A percentile compares a stretch with the other conserved stretches of the same genome.
Evolutionary conservation across 2,888 invertebrate genomes (phyloP).

Genomic region (Nephrotoma appendiculata): DNA sequence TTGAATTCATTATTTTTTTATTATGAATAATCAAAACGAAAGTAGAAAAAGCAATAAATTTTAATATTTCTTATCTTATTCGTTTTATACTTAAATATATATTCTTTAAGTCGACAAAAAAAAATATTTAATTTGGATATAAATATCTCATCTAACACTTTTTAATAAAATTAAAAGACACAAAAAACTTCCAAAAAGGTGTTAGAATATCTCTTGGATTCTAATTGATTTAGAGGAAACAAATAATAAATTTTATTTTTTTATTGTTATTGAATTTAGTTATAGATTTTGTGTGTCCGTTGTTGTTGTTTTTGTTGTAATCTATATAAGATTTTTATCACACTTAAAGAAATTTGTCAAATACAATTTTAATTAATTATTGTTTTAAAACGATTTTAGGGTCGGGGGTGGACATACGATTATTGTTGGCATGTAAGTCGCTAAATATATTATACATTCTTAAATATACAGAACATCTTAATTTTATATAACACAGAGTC

Average conservation of each 20-base stretch:
- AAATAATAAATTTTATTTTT: slow-evolving; percentile 1
- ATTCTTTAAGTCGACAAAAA: not conserved
- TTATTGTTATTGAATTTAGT: not conserved
- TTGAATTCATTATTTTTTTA: not conserved
- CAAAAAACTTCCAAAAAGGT: not conserved
- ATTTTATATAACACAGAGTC: not conserved
- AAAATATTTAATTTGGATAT: not conserved
- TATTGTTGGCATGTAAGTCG: not conserved
- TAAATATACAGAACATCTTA: not conserved
- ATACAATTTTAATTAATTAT: not conserved
- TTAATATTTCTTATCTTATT: not conserved
- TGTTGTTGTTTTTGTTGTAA: not conserved
- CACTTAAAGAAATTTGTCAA: not conserved
- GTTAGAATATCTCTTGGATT: slow-evolving; percentile 1
- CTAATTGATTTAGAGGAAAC: slow-evolving; percentile 4
- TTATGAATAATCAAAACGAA: not conserved
- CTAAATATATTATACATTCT: not conserved
- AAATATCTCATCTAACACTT: not conserved
- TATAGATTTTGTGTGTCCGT: not conserved
- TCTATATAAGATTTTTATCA: not conserved
- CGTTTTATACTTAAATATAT: not conserved
- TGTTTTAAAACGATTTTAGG: not conserved
- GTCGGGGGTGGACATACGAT: not conserved
- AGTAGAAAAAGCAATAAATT: not conserved
- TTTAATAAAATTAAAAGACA: not conserved